Conservation (phyloP, 30 jellyfish, hydroid and myxozoan species). For the Cassiopea andromeda region DNA sequence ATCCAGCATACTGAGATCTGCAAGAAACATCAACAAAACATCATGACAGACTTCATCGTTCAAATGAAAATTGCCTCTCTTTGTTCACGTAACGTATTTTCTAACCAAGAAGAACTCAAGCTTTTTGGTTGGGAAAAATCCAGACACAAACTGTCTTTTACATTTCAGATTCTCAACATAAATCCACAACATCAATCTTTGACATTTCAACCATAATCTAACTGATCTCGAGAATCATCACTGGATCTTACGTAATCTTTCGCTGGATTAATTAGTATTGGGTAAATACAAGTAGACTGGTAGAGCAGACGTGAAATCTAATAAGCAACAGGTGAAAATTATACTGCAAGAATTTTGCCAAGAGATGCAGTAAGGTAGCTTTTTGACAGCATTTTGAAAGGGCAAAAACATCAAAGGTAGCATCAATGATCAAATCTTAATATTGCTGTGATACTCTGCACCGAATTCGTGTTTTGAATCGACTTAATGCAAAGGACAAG, state of each 20-base stretch:
- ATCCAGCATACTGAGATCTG: slow-evolving; percentile 67
- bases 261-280: too few species aligned
- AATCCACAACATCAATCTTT: too few species aligned
- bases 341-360: neutral
- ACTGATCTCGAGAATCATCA: too few species aligned
- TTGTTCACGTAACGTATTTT: too few species aligned
- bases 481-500: neutral
- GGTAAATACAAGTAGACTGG: too few species aligned
- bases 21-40: neutral
- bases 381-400: neutral
- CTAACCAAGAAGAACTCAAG: too few species aligned
- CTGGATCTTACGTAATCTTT: too few species aligned
- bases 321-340: neutral
- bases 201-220: too few species aligned
- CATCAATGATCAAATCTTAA: neutral
- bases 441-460: neutral
- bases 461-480: neutral
- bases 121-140: too few species aligned
- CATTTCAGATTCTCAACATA: too few species aligned
- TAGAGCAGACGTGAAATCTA: neutral
- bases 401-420: neutral
- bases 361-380: slow-evolving; percentile 9
- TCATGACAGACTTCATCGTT: neutral
- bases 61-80: neutral
- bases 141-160: too few species aligned